Percentiles rank a stretch among this genome's conserved stretches.
These are phyloP conservation scores for Atrichornis clamosus DNA, from an alignment of 2,113 vertebrate genomes.

Conservation along the genomic window DNA sequence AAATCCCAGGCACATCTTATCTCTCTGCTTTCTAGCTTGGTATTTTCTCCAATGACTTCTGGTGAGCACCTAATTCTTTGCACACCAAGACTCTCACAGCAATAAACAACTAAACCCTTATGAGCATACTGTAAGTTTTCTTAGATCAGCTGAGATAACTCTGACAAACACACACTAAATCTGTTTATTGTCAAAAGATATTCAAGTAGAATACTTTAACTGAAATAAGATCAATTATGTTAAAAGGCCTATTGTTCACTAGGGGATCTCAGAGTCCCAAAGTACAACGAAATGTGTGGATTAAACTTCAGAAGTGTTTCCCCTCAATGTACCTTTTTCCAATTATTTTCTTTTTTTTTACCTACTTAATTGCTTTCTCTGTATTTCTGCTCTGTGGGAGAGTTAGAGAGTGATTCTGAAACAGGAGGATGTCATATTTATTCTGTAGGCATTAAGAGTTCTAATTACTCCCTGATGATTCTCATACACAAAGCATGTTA, in stretches of 20 bases:
- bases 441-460: constrained; percentile 45
- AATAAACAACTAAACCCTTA: not conserved
- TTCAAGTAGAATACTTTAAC: not conserved
- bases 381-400: constrained; percentile 21
- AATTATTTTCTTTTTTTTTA: not conserved
- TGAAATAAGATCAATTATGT: not conserved
- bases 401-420: constrained; percentile 5
- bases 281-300: constrained; percentile 1
- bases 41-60: not conserved
- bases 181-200: not conserved
- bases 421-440: constrained; percentile 46
- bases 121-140: not conserved
- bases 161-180: not conserved
- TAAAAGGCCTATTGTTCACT: not conserved
- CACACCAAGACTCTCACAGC: not conserved
- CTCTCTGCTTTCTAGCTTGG: not conserved
- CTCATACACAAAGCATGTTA: constrained; percentile 47
- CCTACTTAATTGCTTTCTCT: constrained; percentile 42
- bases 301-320: constrained; percentile 13
- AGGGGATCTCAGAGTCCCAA: not conserved
- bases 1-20: not conserved
- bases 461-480: constrained; percentile 62
- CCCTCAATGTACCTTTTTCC: not conserved
- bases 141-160: not conserved
- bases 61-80: not conserved